Conservation (phyloP, 2,113 vertebrate genomes). For the Proterorhinus semilunaris region DNA sequence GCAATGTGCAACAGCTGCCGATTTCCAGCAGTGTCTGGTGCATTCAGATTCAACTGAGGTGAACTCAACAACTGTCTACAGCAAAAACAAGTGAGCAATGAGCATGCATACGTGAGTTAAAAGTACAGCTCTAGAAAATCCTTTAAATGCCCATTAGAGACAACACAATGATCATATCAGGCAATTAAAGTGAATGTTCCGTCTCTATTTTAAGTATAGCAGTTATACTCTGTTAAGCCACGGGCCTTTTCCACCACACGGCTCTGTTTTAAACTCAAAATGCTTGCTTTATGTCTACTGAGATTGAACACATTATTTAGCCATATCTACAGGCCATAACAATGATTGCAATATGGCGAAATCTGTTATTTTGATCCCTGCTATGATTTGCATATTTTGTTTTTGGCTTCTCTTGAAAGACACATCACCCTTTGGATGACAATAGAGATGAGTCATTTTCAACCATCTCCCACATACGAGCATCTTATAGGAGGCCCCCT, state of each 20-base stretch:
- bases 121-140: not conserved
- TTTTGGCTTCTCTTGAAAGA: not conserved
- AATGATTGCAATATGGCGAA: too few relatives aligned
- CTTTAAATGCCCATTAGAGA: not conserved
- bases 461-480: not conserved
- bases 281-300: too few relatives aligned
- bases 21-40: not conserved
- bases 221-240: not conserved
- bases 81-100: not conserved
- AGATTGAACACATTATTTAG: too few relatives aligned
- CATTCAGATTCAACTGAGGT: not conserved
- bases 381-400: not conserved
- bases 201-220: not conserved
- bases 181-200: not conserved
- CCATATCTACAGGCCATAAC: too few relatives aligned
- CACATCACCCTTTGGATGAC: not conserved
- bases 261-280: too few relatives aligned
- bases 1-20: slow-evolving; percentile 4
- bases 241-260: too few relatives aligned
- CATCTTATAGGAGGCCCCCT: not conserved
- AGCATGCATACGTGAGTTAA: not conserved
- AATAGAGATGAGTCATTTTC: not conserved
- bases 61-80: not conserved
- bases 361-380: too few relatives aligned
- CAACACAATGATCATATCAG: not conserved